These are phyloP conservation scores for Euzetes globulus DNA, from an alignment of 2,888 invertebrate genomes.

Conservation along the genomic window DNA sequence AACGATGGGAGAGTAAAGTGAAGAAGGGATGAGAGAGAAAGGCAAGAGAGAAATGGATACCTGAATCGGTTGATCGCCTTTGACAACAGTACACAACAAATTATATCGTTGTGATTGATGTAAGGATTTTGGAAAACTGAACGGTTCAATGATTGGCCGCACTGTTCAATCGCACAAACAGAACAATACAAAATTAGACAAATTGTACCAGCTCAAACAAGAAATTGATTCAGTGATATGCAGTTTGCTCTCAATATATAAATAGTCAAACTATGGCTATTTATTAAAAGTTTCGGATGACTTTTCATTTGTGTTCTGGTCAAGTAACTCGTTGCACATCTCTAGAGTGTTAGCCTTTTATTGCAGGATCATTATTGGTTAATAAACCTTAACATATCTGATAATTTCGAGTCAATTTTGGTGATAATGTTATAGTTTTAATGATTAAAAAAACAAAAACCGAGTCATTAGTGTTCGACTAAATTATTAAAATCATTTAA, in stretches of 20 bases:
- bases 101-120: conserved; percentile 49
- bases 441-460: conserved; percentile 1
- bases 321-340: too few relatives aligned
- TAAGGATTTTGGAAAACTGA: conserved; percentile 47
- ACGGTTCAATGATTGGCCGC: conserved; percentile 63
- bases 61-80: conserved; percentile 45
- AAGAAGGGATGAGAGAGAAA: background rate
- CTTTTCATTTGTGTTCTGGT: too few relatives aligned
- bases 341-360: too few relatives aligned
- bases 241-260: too few relatives aligned
- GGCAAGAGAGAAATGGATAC: conserved; percentile 12
- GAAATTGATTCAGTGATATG: background rate
- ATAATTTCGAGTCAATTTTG: too few relatives aligned
- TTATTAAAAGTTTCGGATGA: too few relatives aligned
- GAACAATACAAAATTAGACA: background rate
- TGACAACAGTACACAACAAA: conserved; percentile 48
- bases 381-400: too few relatives aligned
- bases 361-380: too few relatives aligned
- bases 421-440: background rate
- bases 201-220: background rate
- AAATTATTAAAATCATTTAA: background rate
- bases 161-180: conserved; percentile 48
- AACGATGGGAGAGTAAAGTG: background rate
- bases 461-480: background rate
- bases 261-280: too few relatives aligned